Evolutionary conservation across 37 sponge, comb jelly and placozoan species (phyloP), one percentile per base, ranked within the genome.

Genomic region (Oscarella lobularis): DNA sequence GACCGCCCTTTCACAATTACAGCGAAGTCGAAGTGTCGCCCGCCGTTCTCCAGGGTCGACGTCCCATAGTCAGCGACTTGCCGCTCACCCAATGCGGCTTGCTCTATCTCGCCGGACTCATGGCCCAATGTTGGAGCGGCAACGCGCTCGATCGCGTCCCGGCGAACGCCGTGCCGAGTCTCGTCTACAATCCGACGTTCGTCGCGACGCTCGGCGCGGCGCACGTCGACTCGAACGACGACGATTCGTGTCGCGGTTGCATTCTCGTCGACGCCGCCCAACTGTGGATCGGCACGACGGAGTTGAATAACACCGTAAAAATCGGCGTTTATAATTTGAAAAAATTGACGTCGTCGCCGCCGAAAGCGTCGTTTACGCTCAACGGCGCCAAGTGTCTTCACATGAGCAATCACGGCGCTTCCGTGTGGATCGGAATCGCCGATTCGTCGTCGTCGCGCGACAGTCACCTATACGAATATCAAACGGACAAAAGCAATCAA

Each of bases 111-210:
- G 86, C 87, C 14, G 36, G 68, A 30, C 66, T 93, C 73, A 93
- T 93, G 87, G 74, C 81, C 75, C 39, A 65, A 27, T 88, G 90
- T 37, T 93, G 94, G 94, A 79, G 84, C 54, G 84, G 84, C n/a
- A 79, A 83, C 67, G 89, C 90, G 5, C 37, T 69, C 31, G 74
- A 83, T 31, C 80, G 93, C 27, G 83, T 85, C 0, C 36, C 41
- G 2, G 79, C 86, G 4, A 38, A 73, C 39, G 70, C 65, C 29
- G 48, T 81, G 39, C 40, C 73, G 6, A 34, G 73, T 29, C 66
- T 38, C 6, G 2, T 83, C 31, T 41, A 41, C 33, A 41, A 54
- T 29, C 39, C 84, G 1, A 40, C 33, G 4, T 81, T 79, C 32
- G 79, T 79, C 55, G 36, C 69, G 4, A 33, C 39, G 29, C 66